phyloP scores from a whole-genome alignment of 2,888 invertebrate genomes.

The Leptinotarsa haldemani region DNA sequence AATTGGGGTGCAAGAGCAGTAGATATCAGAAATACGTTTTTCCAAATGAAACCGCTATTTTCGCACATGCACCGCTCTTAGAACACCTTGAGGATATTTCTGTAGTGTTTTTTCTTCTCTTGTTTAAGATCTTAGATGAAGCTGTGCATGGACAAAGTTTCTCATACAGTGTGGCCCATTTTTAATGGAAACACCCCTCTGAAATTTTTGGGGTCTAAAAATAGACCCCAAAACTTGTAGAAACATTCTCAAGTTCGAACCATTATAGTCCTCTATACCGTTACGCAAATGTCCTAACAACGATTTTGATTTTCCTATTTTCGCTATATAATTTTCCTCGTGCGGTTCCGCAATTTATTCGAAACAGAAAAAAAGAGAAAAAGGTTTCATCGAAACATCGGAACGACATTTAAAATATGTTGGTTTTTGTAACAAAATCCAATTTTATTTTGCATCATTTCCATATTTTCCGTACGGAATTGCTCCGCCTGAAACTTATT shows the following conservation, averaged over 20 bases:
- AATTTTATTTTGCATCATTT: slow-evolving; percentile 53
- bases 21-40: no score
- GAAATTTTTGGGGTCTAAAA: no score
- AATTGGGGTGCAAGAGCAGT: no score
- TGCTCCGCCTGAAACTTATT: slow-evolving; percentile 51
- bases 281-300: slow-evolving; percentile 10
- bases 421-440: slow-evolving; percentile 39
- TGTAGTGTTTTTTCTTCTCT: no score
- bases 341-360: slow-evolving; percentile 43
- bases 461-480: slow-evolving; percentile 44
- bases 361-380: slow-evolving; percentile 39
- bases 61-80: no score
- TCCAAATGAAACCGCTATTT: no score
- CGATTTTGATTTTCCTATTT: slow-evolving; percentile 26
- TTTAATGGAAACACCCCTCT: no score
- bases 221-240: no score
- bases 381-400: slow-evolving; percentile 42
- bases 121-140: no score
- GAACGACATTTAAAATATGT: slow-evolving; percentile 49
- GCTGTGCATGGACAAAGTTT: no score
- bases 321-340: slow-evolving; percentile 44
- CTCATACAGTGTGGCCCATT: no score
- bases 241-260: background rate
- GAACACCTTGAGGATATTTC: no score
- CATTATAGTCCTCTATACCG: background rate